phyloP scores from a whole-genome alignment of 2,113 vertebrate genomes.

The Falco punctatus region DNA sequence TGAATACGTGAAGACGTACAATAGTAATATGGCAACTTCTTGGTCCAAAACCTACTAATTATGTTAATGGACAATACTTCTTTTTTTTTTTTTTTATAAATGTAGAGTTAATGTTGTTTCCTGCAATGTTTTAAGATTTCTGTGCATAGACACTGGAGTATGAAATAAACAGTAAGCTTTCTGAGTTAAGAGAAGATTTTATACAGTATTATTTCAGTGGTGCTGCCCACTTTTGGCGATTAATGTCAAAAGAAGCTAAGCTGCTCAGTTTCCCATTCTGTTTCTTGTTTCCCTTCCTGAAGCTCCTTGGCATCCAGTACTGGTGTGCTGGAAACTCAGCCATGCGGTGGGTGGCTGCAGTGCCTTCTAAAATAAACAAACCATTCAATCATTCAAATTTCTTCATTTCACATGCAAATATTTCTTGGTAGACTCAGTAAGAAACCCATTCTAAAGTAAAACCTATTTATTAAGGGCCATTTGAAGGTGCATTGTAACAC shows the following conservation, averaged over 20 bases:
- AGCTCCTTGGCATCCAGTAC: slow-evolving; percentile 29
- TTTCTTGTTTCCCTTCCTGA: slow-evolving; percentile 26
- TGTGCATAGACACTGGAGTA: neutral
- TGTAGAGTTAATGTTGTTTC: neutral
- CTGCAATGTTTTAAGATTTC: neutral
- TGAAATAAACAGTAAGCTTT: neutral
- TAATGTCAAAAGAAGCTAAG: neutral
- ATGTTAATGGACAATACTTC: neutral
- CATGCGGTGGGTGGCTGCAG: neutral
- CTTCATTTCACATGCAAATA: slow-evolving; percentile 40
- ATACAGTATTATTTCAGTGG: neutral
- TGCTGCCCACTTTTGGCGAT: neutral
- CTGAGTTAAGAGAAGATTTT: slow-evolving; percentile 3
- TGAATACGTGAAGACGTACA: neutral
- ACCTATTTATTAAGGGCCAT: neutral
- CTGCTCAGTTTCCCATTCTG: neutral
- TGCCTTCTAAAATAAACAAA: slow-evolving; percentile 43
- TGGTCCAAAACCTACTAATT: neutral
- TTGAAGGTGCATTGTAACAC: slow-evolving; percentile 1
- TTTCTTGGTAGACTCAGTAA: slow-evolving; percentile 3
- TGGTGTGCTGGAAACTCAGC: slow-evolving; percentile 29
- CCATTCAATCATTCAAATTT: slow-evolving; percentile 9
- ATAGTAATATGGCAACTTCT: neutral
- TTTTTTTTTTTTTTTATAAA: neutral
- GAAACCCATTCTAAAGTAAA: slow-evolving; percentile 15